These are phyloP conservation scores for Cerastis rubricosa DNA, from an alignment of 2,888 invertebrate genomes.

Conservation along the genomic window DNA sequence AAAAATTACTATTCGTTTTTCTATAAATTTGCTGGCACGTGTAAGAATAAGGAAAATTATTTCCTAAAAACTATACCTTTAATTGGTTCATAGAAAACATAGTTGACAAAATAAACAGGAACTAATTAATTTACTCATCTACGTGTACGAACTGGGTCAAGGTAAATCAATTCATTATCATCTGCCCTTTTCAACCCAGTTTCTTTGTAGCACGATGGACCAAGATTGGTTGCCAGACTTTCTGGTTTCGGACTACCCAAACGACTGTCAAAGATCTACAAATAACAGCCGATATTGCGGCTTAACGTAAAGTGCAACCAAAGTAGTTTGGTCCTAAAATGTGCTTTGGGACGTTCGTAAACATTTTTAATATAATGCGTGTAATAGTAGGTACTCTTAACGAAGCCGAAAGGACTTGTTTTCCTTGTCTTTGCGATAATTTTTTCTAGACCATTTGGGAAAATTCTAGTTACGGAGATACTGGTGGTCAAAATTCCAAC, in stretches of 20 bases:
- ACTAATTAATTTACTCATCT: neutral
- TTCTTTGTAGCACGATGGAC: neutral
- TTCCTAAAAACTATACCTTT: neutral
- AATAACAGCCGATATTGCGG: neutral
- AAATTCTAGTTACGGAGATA: no score
- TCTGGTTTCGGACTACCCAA: neutral
- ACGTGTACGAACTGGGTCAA: neutral
- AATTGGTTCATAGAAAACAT: neutral
- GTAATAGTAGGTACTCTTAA: no score
- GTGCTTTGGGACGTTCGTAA: no score
- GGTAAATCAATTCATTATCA: neutral
- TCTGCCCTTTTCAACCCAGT: neutral
- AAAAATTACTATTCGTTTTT: neutral
- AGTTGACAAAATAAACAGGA: neutral
- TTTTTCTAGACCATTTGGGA: no score
- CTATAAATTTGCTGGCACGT: neutral
- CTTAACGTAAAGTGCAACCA: no score
- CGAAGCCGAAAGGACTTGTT: no score
- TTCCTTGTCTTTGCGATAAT: no score
- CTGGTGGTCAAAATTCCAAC: no score
- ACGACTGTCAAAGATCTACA: neutral
- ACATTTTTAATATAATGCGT: no score
- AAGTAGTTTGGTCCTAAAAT: no score
- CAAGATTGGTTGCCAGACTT: neutral
- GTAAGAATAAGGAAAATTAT: neutral